These are phyloP conservation scores for Sitta carolinensis DNA, from an alignment of 2,797 vertebrate genomes.

Conservation along the genomic window DNA sequence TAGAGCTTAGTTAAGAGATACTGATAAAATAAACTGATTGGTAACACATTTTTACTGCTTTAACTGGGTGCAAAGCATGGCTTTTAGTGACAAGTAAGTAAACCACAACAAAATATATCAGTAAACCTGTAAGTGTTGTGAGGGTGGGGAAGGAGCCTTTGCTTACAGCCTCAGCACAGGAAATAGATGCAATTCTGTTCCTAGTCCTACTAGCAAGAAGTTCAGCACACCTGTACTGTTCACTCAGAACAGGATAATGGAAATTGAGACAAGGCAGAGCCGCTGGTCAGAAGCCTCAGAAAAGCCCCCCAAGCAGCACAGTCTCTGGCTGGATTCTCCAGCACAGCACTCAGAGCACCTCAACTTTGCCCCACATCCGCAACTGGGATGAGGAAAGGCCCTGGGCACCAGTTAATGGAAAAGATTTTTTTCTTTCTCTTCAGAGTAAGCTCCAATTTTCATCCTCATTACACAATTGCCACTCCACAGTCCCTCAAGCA, in stretches of 20 bases:
- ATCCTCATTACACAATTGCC: constrained; percentile 21
- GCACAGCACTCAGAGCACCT: background rate
- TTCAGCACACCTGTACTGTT: background rate
- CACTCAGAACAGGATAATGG: background rate
- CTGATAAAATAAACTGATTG: background rate
- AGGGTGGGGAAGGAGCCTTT: background rate
- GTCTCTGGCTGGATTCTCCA: background rate
- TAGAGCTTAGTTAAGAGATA: background rate
- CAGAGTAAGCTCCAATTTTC: constrained; percentile 12
- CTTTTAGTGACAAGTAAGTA: background rate
- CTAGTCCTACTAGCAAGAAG: background rate
- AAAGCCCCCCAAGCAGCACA: background rate
- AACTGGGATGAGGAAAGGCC: background rate
- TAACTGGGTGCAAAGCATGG: background rate
- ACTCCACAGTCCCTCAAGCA: background rate
- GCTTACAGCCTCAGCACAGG: background rate
- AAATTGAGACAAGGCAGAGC: background rate
- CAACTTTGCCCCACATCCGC: background rate
- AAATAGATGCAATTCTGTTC: background rate
- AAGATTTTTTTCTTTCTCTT: background rate
- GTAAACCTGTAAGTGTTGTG: background rate
- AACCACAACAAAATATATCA: background rate
- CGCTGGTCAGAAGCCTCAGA: background rate
- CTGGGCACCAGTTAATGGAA: background rate
- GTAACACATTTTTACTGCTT: background rate